Conservation (phyloP, 1,140 invertebrate genomes). For the Frieseomelitta varia region DNA sequence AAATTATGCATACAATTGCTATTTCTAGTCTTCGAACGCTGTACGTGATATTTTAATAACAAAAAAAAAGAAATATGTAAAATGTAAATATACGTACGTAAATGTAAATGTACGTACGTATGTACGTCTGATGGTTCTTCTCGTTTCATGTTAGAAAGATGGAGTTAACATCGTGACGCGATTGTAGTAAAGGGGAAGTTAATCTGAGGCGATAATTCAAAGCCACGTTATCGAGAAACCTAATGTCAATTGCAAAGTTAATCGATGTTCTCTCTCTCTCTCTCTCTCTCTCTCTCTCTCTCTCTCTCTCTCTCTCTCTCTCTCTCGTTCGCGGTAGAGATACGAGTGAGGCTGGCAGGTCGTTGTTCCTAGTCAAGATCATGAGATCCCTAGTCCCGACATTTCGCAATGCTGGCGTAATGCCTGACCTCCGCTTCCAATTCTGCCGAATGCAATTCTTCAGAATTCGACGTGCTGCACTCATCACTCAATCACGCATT, state of each 20-base stretch:
- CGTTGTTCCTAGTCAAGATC: slow-evolving; percentile 67
- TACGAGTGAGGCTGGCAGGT: slow-evolving; percentile 74
- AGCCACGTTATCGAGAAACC: slow-evolving; percentile 69
- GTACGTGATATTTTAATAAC: slow-evolving; percentile 23
- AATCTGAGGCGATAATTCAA: slow-evolving; percentile 75
- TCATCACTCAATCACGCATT: slow-evolving; percentile 62
- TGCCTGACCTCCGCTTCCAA: slow-evolving; percentile 54
- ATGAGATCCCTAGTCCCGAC: slow-evolving; percentile 63
- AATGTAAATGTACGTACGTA: slow-evolving; percentile 1
- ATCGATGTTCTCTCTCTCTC: slow-evolving; percentile 66
- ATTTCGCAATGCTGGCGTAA: slow-evolving; percentile 56
- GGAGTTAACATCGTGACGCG: neutral
- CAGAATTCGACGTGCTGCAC: slow-evolving; percentile 53
- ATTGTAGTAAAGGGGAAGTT: slow-evolving; percentile 63
- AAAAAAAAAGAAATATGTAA: slow-evolving; percentile 14
- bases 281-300: neutral
- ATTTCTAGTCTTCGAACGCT: slow-evolving; percentile 19
- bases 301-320: too few relatives aligned
- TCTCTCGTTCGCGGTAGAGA: slow-evolving; percentile 29
- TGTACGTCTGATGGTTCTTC: neutral
- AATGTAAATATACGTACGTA: too few relatives aligned
- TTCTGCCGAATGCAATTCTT: slow-evolving; percentile 59
- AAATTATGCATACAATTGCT: neutral
- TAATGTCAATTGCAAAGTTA: slow-evolving; percentile 76
- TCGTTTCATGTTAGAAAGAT: slow-evolving; percentile 37